phyloP scores from a whole-genome alignment of 2,113 vertebrate species.

The Cavia porcellus region DNA sequence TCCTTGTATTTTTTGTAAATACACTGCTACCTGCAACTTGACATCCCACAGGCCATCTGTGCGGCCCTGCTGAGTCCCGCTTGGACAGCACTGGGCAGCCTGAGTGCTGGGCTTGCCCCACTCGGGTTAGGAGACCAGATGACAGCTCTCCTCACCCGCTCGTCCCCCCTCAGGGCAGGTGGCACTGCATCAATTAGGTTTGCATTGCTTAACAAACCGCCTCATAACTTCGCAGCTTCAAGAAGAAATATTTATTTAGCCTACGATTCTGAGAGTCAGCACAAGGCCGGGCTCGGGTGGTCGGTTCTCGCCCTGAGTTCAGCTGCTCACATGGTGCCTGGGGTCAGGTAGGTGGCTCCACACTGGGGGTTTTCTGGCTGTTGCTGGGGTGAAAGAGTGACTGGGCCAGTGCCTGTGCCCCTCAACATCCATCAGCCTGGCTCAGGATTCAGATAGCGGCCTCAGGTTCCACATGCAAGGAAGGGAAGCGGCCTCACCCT shows the following conservation, averaged over 20 bases:
- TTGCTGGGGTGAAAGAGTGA: not conserved
- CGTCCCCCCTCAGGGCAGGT: not conserved
- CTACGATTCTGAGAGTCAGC: constrained; percentile 3
- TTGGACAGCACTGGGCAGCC: not conserved
- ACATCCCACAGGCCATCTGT: not conserved
- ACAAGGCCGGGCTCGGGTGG: constrained; percentile 1
- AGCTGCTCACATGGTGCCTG: not conserved
- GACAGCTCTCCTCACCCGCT: not conserved
- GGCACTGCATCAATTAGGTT: not conserved
- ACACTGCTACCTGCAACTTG: not conserved
- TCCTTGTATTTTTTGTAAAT: not conserved
- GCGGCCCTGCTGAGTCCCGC: not conserved
- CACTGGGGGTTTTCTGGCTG: not conserved
- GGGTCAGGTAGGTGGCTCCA: not conserved
- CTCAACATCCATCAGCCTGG: not conserved
- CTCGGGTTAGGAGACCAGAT: not conserved
- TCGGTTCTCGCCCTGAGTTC: not conserved
- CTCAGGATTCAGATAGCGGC: not conserved
- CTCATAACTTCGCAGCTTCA: not conserved
- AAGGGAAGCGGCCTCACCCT: not conserved
- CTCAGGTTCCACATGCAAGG: not conserved
- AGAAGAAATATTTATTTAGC: not conserved
- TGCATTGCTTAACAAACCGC: not conserved
- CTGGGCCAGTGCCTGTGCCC: not conserved
- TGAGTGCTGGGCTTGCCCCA: not conserved